Evolutionary conservation across 2,113 vertebrate species (phyloP).

Genomic region (Miniopterus natalensis): DNA sequence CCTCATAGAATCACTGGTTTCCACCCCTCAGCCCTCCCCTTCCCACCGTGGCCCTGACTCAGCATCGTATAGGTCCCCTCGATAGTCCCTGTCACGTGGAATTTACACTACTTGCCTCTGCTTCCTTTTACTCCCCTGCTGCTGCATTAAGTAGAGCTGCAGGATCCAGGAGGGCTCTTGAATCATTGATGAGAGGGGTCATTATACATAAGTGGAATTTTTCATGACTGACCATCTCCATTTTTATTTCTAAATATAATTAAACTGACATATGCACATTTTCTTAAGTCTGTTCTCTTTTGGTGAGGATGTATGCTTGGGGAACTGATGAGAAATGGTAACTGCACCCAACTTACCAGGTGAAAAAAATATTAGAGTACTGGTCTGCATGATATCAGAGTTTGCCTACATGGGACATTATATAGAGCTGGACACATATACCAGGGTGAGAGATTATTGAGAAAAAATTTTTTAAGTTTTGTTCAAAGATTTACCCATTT

Average conservation of each 20-base stretch:
- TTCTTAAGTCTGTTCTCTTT: background rate
- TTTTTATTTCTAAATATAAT: constrained; percentile 2
- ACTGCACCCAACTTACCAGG: background rate
- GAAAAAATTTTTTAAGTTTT: background rate
- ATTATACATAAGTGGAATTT: background rate
- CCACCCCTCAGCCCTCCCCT: background rate
- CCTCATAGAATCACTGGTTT: background rate
- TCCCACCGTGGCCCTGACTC: background rate
- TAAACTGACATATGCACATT: background rate
- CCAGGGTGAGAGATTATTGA: background rate
- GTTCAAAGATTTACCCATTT: background rate
- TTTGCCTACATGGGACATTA: constrained; percentile 10
- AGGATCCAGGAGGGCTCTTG: background rate
- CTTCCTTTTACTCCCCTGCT: background rate
- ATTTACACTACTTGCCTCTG: background rate
- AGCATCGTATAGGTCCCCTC: background rate
- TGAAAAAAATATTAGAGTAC: background rate
- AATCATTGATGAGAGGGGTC: background rate
- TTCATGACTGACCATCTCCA: background rate
- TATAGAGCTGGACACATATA: background rate
- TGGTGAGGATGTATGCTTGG: background rate
- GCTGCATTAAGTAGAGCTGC: background rate
- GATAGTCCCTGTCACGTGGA: background rate
- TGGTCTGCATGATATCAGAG: background rate
- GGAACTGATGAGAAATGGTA: background rate